phyloP scores from a whole-genome alignment of 2,888 invertebrate genomes.

The Ennomos quercinarius region DNA sequence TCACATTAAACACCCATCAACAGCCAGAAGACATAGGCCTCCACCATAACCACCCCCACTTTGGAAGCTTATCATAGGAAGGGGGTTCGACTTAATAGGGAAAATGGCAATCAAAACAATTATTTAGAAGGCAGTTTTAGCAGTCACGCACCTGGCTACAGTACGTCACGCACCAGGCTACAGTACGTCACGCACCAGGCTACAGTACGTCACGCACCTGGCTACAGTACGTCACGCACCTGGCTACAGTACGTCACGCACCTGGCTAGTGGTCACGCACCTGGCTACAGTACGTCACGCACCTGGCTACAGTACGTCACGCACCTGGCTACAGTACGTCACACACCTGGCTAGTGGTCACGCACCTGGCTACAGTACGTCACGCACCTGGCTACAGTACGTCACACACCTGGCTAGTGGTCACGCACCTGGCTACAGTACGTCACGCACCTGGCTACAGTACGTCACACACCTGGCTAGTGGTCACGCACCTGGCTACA shows the following conservation, averaged over 20 bases:
- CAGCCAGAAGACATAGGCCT: too few relatives aligned
- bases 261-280: conserved; percentile 25
- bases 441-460: conserved; percentile 76
- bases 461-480: conserved; percentile 86
- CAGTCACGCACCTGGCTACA: conserved; percentile 86
- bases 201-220: conserved; percentile 93
- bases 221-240: conserved; percentile 90
- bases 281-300: conserved; percentile 95
- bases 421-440: conserved; percentile 98
- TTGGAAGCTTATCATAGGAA: too few relatives aligned
- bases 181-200: conserved; percentile 91
- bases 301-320: conserved; percentile 95
- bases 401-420: conserved; percentile 89
- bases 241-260: conserved; percentile 92
- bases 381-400: conserved; percentile 79
- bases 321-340: conserved; percentile 79
- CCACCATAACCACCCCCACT: too few relatives aligned
- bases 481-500: conserved; percentile 98
- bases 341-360: conserved; percentile 91
- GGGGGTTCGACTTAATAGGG: too few relatives aligned
- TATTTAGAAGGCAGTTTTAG: neutral
- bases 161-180: conserved; percentile 97
- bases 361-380: conserved; percentile 96
- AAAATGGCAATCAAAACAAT: too few relatives aligned
- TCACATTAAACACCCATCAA: too few relatives aligned